Evolutionary conservation across 2,888 invertebrate genomes (phyloP).

Genomic region (Philaethria dido): DNA sequence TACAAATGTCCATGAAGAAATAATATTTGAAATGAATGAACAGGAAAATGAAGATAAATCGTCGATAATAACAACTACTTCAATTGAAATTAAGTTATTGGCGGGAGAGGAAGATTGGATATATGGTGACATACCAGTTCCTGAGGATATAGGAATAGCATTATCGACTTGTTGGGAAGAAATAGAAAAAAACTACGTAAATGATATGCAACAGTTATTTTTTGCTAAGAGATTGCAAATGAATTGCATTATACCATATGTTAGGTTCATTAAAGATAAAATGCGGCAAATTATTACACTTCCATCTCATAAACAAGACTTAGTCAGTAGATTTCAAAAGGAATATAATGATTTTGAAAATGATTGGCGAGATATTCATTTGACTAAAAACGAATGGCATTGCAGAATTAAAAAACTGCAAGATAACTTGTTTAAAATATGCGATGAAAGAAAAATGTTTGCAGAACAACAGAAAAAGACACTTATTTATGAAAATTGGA

Average conservation of each 20-base stretch:
- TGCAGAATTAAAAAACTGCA: conserved; percentile 81
- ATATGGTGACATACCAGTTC: conserved; percentile 71
- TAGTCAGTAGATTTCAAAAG: conserved; percentile 83
- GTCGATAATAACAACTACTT: conserved; percentile 47
- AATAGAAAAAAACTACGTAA: conserved; percentile 76
- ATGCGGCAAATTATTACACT: conserved; percentile 81
- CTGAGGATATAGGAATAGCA: conserved; percentile 61
- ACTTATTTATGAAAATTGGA: conserved; percentile 84
- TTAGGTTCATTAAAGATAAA: conserved; percentile 78
- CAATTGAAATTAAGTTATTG: conserved; percentile 57
- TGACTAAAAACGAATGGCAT: conserved; percentile 86
- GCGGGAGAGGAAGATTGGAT: conserved; percentile 78
- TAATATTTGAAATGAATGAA: conserved; percentile 51
- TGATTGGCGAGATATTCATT: conserved; percentile 81
- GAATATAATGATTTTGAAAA: conserved; percentile 84
- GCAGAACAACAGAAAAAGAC: conserved; percentile 80
- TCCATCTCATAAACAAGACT: conserved; percentile 84
- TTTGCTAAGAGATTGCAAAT: conserved; percentile 82
- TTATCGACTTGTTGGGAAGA: conserved; percentile 80
- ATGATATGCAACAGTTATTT: conserved; percentile 82
- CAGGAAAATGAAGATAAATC: conserved; percentile 53
- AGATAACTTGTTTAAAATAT: conserved; percentile 79
- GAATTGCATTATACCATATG: conserved; percentile 82
- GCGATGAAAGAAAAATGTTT: conserved; percentile 80
- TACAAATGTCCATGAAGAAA: conserved; percentile 50